Conservation (phyloP, 1,140 invertebrate species). For the Drosophila lini region DNA sequence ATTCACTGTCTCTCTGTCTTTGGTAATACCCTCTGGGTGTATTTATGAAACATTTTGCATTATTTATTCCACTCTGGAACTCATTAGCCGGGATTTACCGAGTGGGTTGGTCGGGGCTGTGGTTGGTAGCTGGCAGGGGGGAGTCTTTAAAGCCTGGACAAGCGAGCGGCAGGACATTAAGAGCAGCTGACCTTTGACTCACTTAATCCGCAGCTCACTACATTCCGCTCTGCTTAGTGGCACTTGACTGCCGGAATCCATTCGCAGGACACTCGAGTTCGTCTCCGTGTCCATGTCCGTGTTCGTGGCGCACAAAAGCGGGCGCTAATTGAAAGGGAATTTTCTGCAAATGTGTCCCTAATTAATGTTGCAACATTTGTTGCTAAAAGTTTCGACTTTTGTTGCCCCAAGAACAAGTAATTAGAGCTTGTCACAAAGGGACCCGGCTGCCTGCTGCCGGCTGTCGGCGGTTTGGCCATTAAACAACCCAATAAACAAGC, state of each 20-base stretch:
- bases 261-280: constrained; percentile 22
- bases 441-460: constrained; percentile 17
- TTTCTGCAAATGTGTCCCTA: constrained; percentile 56
- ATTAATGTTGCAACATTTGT: constrained; percentile 64
- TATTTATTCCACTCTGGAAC: constrained; percentile 60
- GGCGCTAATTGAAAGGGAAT: constrained; percentile 74
- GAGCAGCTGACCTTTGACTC: constrained; percentile 62
- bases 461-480: constrained; percentile 37
- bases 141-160: constrained; percentile 11
- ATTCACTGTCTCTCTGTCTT: neutral
- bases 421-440: constrained; percentile 64
- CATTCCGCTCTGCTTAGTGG: constrained; percentile 23
- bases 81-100: constrained; percentile 55
- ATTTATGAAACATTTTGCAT: constrained; percentile 70
- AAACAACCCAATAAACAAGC: constrained; percentile 44
- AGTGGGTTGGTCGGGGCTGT: neutral
- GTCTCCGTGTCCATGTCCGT: neutral
- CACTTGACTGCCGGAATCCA: constrained; percentile 26
- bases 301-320: constrained; percentile 14
- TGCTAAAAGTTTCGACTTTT: constrained; percentile 51
- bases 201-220: constrained; percentile 33
- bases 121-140: constrained; percentile 1
- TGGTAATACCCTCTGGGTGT: constrained; percentile 19
- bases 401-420: constrained; percentile 48
- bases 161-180: constrained; percentile 43